Base-by-base conservation (phyloP, 2,888 invertebrate species). In the Zhengitettix transpicula region DNA sequence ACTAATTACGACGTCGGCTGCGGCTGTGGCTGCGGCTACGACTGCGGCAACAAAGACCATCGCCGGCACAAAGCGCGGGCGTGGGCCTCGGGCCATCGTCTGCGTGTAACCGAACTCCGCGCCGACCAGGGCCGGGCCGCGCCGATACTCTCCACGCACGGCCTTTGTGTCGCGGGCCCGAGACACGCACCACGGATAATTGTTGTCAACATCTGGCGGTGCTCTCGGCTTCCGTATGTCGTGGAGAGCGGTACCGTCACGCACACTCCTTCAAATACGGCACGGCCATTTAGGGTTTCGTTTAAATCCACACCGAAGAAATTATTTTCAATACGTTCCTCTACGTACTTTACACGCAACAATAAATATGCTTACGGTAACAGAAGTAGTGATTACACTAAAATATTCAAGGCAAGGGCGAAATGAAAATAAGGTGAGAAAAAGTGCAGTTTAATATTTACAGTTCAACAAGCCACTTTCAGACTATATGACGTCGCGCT, bases 91-190 rank as follows among this genome's bases (percentile, higher is more conserved):
- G 52, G 59, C 54, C 56, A 59, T 59, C 59, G 56, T 59, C 55
- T 59, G 59, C 59, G 59, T 56, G 59, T 59, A 59, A 59, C 59
- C 56, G 56, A 55, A 59, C 56, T 51, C 59, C 55, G n/a, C 42
- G 42, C n/a, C 57, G 16, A 8, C n/a, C n/a, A 5, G 2, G 12
- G 47, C 47, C 9, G 47, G 47, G 47, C 14, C 14, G 12, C 47
- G 14, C 14, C 12, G 14, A 47, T n/a, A 47, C 47, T 12, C 47
- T 14, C 47, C 28, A n/a, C 47, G n/a, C 28, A 5, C 28, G 28
- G 28, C 28, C 28, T 47, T 47, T 47, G 12, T 47, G 47, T n/a
- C 47, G 47, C 14, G 47, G 47, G 47, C n/a, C 47, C 47, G 9
- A 47, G 14, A 47, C 47, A 47, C 47, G 47, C 47, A 47, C 47